Evolutionary conservation across 2,113 vertebrate species (phyloP).

Genomic region (Eonycteris spelaea): DNA sequence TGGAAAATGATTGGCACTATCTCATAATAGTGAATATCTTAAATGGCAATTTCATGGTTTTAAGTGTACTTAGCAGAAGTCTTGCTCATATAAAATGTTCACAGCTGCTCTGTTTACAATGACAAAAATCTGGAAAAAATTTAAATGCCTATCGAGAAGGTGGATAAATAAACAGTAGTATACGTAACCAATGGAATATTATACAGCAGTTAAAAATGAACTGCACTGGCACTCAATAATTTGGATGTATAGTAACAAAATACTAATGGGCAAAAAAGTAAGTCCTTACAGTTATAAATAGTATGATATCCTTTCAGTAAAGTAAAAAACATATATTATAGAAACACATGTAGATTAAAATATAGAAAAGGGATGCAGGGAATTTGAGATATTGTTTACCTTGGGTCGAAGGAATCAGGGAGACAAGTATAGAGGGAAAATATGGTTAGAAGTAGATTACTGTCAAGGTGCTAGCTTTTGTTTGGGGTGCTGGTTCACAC

Average conservation of each 20-base stretch:
- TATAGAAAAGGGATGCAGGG: not conserved
- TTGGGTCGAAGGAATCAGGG: not conserved
- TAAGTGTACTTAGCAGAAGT: not conserved
- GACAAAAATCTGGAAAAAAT: not conserved
- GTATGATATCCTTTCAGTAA: not conserved
- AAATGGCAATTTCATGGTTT: not conserved
- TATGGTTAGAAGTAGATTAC: not conserved
- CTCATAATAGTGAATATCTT: not conserved
- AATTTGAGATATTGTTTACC: not conserved
- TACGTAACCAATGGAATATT: not conserved
- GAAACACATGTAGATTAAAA: not conserved
- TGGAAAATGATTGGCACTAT: not conserved
- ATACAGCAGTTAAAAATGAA: not conserved
- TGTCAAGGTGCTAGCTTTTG: not conserved
- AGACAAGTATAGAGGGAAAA: not conserved
- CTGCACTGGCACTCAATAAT: not conserved
- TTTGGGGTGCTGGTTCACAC: not conserved
- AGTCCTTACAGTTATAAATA: not conserved
- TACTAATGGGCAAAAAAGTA: not conserved
- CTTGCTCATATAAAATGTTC: not conserved
- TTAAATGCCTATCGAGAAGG: not conserved
- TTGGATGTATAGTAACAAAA: not conserved
- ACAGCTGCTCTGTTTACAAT: not conserved
- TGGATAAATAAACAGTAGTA: not conserved
- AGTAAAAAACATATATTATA: not conserved